A percentile compares a stretch with the other conserved stretches of the same genome.
These are phyloP conservation scores for Berghia stephanieae DNA, from an alignment of 1,140 invertebrate genomes.

Conservation along the genomic window DNA sequence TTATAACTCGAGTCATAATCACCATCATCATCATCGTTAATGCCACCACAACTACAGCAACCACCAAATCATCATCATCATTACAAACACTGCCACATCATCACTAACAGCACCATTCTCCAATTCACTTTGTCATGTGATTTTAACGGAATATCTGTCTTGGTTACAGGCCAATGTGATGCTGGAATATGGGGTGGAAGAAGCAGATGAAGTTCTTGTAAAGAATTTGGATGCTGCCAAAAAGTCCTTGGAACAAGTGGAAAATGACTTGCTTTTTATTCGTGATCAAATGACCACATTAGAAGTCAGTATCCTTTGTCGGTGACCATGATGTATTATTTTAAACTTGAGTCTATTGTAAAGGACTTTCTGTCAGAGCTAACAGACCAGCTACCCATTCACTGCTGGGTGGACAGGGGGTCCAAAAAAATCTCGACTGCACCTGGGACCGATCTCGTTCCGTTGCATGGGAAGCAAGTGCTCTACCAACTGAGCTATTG, in stretches of 20 bases:
- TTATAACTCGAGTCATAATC: no score
- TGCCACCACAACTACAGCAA: no score
- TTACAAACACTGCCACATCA: not conserved
- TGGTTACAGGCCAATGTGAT: slow-evolving; percentile 88
- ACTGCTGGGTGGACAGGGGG: no score
- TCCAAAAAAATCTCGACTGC: no score
- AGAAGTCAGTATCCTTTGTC: slow-evolving; percentile 83
- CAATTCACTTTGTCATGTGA: not conserved
- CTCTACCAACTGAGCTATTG: no score
- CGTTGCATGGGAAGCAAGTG: no score
- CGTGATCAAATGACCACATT: slow-evolving; percentile 97
- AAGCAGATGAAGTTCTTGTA: slow-evolving; percentile 85
- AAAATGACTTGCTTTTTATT: slow-evolving; percentile 91
- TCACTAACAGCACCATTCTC: not conserved
- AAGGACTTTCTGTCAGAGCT: no score
- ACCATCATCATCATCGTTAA: no score
- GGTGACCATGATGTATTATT: no score
- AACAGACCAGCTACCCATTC: no score
- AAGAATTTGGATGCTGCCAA: slow-evolving; percentile 90
- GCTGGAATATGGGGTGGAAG: slow-evolving; percentile 94
- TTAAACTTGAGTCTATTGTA: no score
- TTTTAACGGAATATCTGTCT: not conserved
- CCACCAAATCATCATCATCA: not conserved
- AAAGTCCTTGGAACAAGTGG: slow-evolving; percentile 83
- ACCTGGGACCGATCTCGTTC: no score